Evolutionary conservation across 2,113 vertebrate species (phyloP), one percentile per base, ranked within the genome.

Genomic region (Gobio gobio): DNA sequence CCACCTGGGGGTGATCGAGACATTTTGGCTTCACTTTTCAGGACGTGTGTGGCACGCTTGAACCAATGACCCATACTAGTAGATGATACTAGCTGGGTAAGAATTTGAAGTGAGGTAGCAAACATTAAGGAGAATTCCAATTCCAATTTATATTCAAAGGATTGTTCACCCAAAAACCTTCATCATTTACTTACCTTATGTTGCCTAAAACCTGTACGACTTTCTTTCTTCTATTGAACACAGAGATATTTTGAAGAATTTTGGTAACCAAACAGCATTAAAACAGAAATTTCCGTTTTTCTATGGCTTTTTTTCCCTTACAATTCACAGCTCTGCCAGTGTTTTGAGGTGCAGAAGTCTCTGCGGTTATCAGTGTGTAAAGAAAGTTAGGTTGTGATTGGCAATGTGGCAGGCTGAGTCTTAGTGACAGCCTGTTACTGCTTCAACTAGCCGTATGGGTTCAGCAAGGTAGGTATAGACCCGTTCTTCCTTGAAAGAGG

Each of bases 391-490:
- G 66, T 22, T n/a, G 63, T 43, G 66, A 72, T 72, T 72, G 66
- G 66, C 36, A 12, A 5, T 43, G 33, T 70, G 33, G 33, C 66
- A 72, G 66, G 16, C 66, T 43, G 20, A 36, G 29, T 36, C 63
- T 14, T 43, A 72, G 36, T 43, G 68, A 43, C 68, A 72, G 68
- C 68, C 26, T 43, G 68, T 43, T 72, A 72, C 36, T 72, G 75
- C 83, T 85, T 68, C 64, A 83, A 51, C 85, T 86, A 83, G 87
- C 86, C 89, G 90, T 86, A 90, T 90, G 91, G 91, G 91, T 92
- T 91, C 91, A 91, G 92, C 90, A 90, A 90, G 91, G 89, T 92
- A 90, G 90, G 88, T 91, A 63, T 56, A 66, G 63, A 70, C 66
- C 33, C 4, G 36, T 22, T 70, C 66, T 70, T 18, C 66, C 18